Base-by-base conservation (phyloP, 2,888 invertebrate species). In the Hirudinaria manillensis region DNA sequence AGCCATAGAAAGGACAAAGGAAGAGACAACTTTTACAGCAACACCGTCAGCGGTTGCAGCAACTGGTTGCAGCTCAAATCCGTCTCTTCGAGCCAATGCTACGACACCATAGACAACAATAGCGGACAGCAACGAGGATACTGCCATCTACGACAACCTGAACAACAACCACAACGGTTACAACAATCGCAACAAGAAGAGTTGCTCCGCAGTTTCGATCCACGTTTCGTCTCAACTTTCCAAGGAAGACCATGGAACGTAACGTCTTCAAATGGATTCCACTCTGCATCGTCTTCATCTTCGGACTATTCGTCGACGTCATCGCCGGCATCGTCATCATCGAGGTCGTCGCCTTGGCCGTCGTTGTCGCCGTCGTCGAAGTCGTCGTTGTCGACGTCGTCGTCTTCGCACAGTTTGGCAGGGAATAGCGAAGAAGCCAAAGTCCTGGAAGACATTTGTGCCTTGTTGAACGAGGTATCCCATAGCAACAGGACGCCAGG, bases 331-430 rank as follows among this genome's bases (percentile, higher is more conserved):
- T 45, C 45, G 13, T 16, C 45, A 10, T 45, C 45, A 45, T 45
- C 45, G 13, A 10, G 13, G 45, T 45, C 45, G 16, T 45, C 45
- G 1, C 45, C 16, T 45, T 45, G 1, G 3, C 16, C 45, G 16
- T 16, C 13, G 16, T 45, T 16, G 13, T 16, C 45, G 10, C 16
- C 13, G 45, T 10, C 45, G 3, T 45, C 45, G 16, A 6, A 10
- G 45, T 32, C 65, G 3, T 32, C 65, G 65, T 21, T 45, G 45
- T 45, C 65, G 65, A 16, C 65, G 19, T 32, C 65, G 65, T 65
- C 65, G 19, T 65, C 65, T 27, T 38, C 71, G 36, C 53, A 53
- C 7, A 16, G 32, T 53, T 71, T 55, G 71, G 19, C 27, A 36
- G 71, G 27, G n/a, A 55, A n/a, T 7, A 32, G 32, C 27, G 27